These are phyloP conservation scores for Umimayanthus kanabou DNA, from an alignment of 92 coral and sea anemone genomes.

Conservation along the genomic window DNA sequence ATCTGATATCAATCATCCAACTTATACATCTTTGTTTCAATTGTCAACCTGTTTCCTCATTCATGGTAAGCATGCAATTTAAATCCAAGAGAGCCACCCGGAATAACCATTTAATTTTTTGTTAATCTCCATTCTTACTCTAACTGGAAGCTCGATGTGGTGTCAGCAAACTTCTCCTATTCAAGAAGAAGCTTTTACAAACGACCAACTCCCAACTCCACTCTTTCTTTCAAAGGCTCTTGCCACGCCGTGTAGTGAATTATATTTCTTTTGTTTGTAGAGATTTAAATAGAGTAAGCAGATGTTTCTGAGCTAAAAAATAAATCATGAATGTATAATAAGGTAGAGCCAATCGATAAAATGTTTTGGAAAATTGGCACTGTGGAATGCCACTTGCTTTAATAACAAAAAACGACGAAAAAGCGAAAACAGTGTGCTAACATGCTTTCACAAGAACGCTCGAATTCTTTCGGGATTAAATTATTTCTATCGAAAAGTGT, in stretches of 20 bases:
- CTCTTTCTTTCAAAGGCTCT: constrained; percentile 87
- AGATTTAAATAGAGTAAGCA: constrained; percentile 99
- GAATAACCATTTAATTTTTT: constrained; percentile 29
- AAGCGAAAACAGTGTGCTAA: constrained; percentile 46
- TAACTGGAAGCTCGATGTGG: constrained; percentile 3
- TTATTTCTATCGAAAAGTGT: constrained; percentile 69
- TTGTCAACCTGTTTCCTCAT: constrained; percentile 87
- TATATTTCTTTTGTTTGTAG: constrained; percentile 99
- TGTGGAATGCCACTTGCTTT: constrained; percentile 44
- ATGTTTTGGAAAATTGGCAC: constrained; percentile 52
- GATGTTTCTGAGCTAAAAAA: constrained; percentile 99
- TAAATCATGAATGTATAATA: constrained; percentile 96
- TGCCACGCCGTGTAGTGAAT: constrained; percentile 99
- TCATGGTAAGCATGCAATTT: constrained; percentile 83
- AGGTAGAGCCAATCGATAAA: constrained; percentile 44
- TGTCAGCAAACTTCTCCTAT: constrained; percentile 21
- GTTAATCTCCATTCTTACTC: constrained; percentile 30
- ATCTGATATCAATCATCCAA: constrained; percentile 80
- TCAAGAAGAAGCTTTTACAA: constrained; percentile 49
- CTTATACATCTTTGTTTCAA: constrained; percentile 90
- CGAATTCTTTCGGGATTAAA: constrained; percentile 44
- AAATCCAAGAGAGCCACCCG: constrained; percentile 39
- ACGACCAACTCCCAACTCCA: constrained; percentile 60
- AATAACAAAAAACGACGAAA: constrained; percentile 47
- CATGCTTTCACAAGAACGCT: constrained; percentile 43